Evolutionary conservation across 2,888 invertebrate genomes (phyloP), one percentile per base, ranked within the genome.

Genomic region (Clostera curtula): DNA sequence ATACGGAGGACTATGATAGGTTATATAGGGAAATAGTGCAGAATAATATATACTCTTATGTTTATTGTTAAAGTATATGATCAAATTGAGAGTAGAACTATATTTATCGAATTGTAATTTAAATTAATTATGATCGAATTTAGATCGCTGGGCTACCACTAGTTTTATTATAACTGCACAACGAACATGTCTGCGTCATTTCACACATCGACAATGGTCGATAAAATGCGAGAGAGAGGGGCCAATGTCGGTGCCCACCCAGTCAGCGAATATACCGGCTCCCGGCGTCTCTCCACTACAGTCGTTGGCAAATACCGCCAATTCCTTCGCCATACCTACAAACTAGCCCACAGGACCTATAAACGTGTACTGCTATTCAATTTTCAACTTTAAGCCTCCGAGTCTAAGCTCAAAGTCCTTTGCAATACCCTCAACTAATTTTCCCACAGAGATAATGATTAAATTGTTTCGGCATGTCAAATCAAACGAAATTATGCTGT

Each of bases 401-500:
- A 2, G 9, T 14, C 43, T 59, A 33, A 51, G 49, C 31, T 36
- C 32, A 54, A 43, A 49, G 18, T 67, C 24, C 34, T 19, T 29
- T 43, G 43, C 6, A 20, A 14, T 11, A 5, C 6, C 26, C 20
- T 21, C 20, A 32, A 44, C 62, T 68, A 73, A 76, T 76, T 82
- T 77, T 67, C 69, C 55, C 38, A 57, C 63, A 34, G 69, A 74
- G 68, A 71, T 83, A 82, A 80, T 83, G 75, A 79, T 83, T 76
- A 80, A 82, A 82, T 82, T 79, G 79, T 79, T 82, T 79, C 79
- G 83, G 83, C 72, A 77, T 83, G 76, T 82, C 75, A 76, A 79
- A 82, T 80, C 79, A 82, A 77, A 83, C 73, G 69, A 80, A 82
- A 83, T 82, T 77, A 83, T 83, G 75, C 79, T 79, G 80, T 83